Percentiles rank a stretch among this genome's conserved stretches.
Conservation (phyloP, 2,797 vertebrate genomes). For the Leontopithecus rosalia region DNA sequence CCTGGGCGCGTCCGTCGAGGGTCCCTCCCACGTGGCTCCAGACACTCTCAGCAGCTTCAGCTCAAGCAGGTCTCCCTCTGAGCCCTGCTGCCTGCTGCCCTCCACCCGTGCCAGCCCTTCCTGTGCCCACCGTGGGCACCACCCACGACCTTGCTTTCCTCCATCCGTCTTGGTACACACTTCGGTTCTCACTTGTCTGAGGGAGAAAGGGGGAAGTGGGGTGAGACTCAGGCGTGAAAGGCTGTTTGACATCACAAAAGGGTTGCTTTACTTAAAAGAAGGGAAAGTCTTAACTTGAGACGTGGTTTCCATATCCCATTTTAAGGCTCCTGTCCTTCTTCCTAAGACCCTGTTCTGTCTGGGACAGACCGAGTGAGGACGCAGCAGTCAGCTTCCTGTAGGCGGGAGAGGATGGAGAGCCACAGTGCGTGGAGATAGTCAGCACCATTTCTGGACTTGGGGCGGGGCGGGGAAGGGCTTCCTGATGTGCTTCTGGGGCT, state of each 20-base stretch:
- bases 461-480: not conserved
- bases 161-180: accelerated
- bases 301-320: not conserved
- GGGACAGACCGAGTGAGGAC: not conserved
- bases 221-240: not conserved
- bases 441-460: not conserved
- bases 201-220: accelerated
- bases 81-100: not conserved
- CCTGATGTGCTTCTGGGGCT: not conserved
- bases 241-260: not conserved
- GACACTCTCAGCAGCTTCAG: accelerated
- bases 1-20: not conserved
- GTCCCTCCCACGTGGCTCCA: not conserved
- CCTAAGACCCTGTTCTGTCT: not conserved
- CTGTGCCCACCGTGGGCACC: accelerated
- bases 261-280: not conserved
- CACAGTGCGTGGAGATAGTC: not conserved
- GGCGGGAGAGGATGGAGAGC: too few relatives aligned
- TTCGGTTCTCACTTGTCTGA: not conserved
- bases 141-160: not conserved
- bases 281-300: not conserved
- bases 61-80: not conserved
- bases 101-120: accelerated
- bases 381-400: not conserved
- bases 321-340: not conserved